These are phyloP conservation scores for Oryzias celebensis DNA, from an alignment of 2,113 vertebrate genomes.

Conservation along the genomic window DNA sequence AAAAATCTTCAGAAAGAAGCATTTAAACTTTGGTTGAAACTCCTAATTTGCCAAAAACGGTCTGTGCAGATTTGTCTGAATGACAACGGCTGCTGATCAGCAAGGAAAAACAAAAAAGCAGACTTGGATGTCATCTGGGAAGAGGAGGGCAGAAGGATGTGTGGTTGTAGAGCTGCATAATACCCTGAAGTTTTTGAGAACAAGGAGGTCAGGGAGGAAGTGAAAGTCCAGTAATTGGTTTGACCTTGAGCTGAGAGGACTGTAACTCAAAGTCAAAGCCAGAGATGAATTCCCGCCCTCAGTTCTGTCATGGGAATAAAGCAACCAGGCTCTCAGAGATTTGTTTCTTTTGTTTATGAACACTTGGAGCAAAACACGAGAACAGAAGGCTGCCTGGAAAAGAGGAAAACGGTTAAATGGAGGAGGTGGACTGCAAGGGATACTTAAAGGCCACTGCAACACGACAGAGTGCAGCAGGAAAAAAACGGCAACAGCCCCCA, in stretches of 20 bases:
- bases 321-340: conserved; percentile 26
- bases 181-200: conserved; percentile 16
- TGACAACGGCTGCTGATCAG: not conserved
- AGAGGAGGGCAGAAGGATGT: not conserved
- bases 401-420: conserved; percentile 25
- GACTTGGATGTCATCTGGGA: not conserved
- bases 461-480: conserved; percentile 12
- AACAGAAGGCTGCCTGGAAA: conserved; percentile 4
- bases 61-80: too few relatives aligned
- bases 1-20: too few relatives aligned
- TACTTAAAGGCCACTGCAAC: conserved; percentile 26
- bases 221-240: conserved; percentile 70
- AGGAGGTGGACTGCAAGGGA: conserved; percentile 17
- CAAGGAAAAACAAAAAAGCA: conserved; percentile 18
- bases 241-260: conserved; percentile 61
- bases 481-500: conserved; percentile 6
- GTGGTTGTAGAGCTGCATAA: conserved; percentile 7
- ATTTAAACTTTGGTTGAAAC: too few relatives aligned
- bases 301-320: conserved; percentile 37
- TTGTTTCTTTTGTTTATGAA: conserved; percentile 49
- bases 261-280: conserved; percentile 49
- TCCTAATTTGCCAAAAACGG: too few relatives aligned
- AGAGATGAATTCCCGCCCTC: conserved; percentile 62
- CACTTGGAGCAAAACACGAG: conserved; percentile 19
- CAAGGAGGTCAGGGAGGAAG: conserved; percentile 47